Evolutionary conservation across 2,113 vertebrate species (phyloP).

Genomic region (Phaethon lepturus): DNA sequence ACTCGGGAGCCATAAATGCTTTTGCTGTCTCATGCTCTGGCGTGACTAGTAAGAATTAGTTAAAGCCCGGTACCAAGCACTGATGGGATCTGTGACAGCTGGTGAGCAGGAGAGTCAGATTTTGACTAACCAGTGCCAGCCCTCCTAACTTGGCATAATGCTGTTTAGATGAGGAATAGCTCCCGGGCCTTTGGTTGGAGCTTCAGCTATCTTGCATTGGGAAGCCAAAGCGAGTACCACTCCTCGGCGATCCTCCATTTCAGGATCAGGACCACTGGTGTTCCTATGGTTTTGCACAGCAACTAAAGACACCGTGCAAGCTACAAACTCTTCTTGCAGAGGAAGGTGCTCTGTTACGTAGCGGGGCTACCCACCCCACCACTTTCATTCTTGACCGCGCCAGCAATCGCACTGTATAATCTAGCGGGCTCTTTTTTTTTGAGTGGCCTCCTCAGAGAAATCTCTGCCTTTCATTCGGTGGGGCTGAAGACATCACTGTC

Average conservation of each 20-base stretch:
- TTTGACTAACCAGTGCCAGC: not conserved
- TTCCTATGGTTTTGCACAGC: not conserved
- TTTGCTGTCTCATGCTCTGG: not conserved
- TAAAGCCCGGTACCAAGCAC: not conserved
- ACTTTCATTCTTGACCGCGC: not conserved
- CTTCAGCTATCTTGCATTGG: not conserved
- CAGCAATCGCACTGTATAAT: fast-evolving
- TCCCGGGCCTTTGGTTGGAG: not conserved
- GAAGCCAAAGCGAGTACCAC: not conserved
- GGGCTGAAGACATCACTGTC: fast-evolving
- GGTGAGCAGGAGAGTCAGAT: not conserved
- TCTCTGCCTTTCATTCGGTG: not conserved
- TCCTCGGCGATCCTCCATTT: not conserved
- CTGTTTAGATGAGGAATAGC: not conserved
- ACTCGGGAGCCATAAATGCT: not conserved
- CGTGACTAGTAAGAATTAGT: not conserved
- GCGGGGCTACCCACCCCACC: not conserved
- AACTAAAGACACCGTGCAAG: not conserved
- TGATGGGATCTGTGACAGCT: not conserved
- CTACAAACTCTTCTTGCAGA: not conserved
- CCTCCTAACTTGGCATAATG: not conserved
- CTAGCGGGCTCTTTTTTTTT: not conserved
- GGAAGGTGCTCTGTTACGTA: not conserved
- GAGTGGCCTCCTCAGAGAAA: not conserved
- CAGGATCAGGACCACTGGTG: not conserved